Percentiles rank a stretch among this genome's conserved stretches.
Conservation (phyloP, 30 jellyfish, hydroid and myxozoan genomes). For the Phacellophora camtschatica region DNA sequence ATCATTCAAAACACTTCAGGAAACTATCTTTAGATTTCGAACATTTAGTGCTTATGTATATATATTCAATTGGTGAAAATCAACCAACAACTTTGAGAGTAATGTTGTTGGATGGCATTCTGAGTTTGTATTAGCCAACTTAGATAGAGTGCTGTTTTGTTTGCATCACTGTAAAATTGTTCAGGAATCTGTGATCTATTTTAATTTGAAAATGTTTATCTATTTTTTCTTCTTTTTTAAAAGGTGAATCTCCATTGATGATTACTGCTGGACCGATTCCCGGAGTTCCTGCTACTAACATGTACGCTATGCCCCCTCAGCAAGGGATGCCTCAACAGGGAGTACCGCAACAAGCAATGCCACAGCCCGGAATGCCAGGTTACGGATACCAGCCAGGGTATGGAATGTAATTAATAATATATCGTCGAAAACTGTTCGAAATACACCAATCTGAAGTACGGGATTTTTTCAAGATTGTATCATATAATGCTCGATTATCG, state of each 20-base stretch:
- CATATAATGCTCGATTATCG: slow-evolving; percentile 28
- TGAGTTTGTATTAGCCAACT: no score
- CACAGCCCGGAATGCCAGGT: slow-evolving; percentile 22
- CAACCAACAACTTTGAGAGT: no score
- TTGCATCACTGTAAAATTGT: no score
- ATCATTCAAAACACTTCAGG: no score
- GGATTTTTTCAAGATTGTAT: slow-evolving; percentile 51
- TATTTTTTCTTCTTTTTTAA: background rate
- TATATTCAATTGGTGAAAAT: no score
- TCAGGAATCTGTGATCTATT: no score
- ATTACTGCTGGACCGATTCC: slow-evolving; percentile 91
- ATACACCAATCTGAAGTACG: background rate
- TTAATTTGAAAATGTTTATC: no score
- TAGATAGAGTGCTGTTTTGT: no score
- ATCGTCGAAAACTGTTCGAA: background rate
- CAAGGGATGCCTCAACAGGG: slow-evolving; percentile 79
- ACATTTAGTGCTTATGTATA: no score
- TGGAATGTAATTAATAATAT: slow-evolving; percentile 44
- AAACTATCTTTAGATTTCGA: no score
- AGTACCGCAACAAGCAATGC: slow-evolving; percentile 57
- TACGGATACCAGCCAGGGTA: slow-evolving; percentile 83
- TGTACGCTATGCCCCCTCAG: slow-evolving; percentile 83
- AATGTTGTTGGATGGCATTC: no score
- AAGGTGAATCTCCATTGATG: slow-evolving; percentile 93
- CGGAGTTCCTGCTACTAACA: slow-evolving; percentile 81